A percentile compares a stretch with the other conserved stretches of the same genome.
phyloP scores from a whole-genome alignment of 2,113 vertebrate species.

The Hylia prasina region DNA sequence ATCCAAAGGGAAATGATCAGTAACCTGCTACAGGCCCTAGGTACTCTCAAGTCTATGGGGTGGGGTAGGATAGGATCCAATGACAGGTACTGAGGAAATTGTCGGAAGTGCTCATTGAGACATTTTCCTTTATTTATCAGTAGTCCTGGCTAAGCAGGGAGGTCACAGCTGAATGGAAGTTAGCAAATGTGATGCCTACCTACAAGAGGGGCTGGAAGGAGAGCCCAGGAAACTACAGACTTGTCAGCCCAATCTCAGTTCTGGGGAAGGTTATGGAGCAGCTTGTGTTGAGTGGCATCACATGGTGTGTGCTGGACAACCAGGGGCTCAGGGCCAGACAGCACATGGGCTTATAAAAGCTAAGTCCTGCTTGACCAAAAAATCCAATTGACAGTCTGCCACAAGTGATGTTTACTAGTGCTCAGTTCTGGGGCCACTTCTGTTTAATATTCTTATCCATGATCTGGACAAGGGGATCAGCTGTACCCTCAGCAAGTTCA shows the following conservation, averaged over 20 bases:
- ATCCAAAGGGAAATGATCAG: background rate
- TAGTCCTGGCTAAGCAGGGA: background rate
- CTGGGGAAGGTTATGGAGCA: background rate
- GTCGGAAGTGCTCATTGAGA: background rate
- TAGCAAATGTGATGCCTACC: background rate
- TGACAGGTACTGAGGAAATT: background rate
- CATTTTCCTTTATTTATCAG: background rate
- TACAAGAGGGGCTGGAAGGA: background rate
- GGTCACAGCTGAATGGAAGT: background rate
- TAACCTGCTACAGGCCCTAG: background rate
- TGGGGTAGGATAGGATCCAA: background rate
- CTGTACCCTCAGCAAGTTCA: background rate
- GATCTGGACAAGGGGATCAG: background rate
- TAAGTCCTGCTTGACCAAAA: background rate
- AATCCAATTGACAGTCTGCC: background rate
- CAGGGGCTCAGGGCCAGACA: background rate
- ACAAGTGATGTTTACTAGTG: background rate
- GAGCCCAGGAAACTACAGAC: background rate
- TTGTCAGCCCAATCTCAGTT: background rate
- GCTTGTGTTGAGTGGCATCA: background rate
- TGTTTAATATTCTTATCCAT: background rate
- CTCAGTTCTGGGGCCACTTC: background rate
- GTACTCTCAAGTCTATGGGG: background rate
- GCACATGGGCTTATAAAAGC: background rate
- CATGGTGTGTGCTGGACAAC: background rate